phyloP scores from a whole-genome alignment of 2,888 invertebrate species.

The Cryptus armator region DNA sequence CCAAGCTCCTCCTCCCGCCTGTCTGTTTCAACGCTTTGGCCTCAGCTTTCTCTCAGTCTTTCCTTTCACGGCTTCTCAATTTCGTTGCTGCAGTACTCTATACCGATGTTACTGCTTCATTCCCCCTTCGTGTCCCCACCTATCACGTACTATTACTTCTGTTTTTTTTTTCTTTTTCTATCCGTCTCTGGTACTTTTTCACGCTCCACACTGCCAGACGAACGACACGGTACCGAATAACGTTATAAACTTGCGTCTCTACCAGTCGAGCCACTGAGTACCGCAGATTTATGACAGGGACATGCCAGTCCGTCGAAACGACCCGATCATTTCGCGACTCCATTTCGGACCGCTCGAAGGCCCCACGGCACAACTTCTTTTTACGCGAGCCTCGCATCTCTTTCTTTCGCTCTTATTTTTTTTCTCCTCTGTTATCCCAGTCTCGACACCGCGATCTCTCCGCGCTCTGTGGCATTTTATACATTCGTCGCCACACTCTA shows the following conservation, averaged over 20 bases:
- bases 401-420: background rate
- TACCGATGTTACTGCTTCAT: background rate
- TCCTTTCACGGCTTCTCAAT: background rate
- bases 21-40: conserved; percentile 13
- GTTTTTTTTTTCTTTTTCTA: conserved; percentile 59
- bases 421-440: conserved; percentile 19
- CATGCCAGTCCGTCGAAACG: conserved; percentile 78
- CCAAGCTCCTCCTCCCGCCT: background rate
- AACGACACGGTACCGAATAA: conserved; percentile 65
- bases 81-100: background rate
- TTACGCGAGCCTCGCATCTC: conserved; percentile 8
- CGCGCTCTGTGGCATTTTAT: conserved; percentile 46
- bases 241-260: conserved; percentile 78
- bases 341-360: conserved; percentile 70
- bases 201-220: conserved; percentile 60
- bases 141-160: conserved; percentile 61
- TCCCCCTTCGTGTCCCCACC: background rate
- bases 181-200: conserved; percentile 55
- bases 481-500: conserved; percentile 21
- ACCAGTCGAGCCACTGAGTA: conserved; percentile 73
- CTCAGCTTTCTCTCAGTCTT: conserved; percentile 6
- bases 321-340: conserved; percentile 77
- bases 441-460: conserved; percentile 31
- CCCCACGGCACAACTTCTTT: conserved; percentile 27
- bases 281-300: conserved; percentile 80